Conservation (phyloP, 2,888 invertebrate genomes). For the Crematogaster levior region DNA sequence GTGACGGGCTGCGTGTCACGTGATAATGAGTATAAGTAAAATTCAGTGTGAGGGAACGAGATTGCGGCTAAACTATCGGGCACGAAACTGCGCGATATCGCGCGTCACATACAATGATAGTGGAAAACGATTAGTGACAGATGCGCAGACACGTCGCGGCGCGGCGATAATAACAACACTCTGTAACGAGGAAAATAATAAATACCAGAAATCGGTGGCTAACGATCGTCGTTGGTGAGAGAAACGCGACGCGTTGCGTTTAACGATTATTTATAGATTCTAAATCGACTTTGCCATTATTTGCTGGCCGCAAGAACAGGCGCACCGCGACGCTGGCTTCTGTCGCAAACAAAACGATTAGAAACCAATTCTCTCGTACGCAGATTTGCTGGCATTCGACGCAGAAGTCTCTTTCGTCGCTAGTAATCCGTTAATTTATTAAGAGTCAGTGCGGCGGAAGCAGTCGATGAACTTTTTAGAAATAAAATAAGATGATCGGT, state of each 20-base stretch:
- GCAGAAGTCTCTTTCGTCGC: not conserved
- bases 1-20: not conserved
- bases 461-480: not conserved
- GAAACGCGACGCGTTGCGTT: not conserved
- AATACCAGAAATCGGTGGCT: not conserved
- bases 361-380: slow-evolving; percentile 34
- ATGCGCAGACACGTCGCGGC: not conserved
- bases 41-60: not conserved
- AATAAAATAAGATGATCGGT: not conserved
- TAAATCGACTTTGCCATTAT: slow-evolving; percentile 33
- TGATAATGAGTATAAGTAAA: slow-evolving; percentile 19
- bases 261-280: slow-evolving; percentile 50
- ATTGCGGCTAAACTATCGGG: not conserved
- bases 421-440: not conserved
- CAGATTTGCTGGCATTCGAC: not conserved
- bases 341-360: slow-evolving; percentile 63
- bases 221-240: not conserved
- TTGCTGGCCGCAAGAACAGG: not conserved
- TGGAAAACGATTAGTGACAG: not conserved
- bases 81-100: slow-evolving; percentile 55
- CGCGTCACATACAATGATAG: slow-evolving; percentile 7
- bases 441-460: not conserved
- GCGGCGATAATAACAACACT: not conserved
- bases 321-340: not conserved
- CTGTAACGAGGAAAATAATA: slow-evolving; percentile 4